Evolutionary conservation across 2,113 vertebrate genomes (phyloP).

Genomic region (Heterotilapia buettikoferi): DNA sequence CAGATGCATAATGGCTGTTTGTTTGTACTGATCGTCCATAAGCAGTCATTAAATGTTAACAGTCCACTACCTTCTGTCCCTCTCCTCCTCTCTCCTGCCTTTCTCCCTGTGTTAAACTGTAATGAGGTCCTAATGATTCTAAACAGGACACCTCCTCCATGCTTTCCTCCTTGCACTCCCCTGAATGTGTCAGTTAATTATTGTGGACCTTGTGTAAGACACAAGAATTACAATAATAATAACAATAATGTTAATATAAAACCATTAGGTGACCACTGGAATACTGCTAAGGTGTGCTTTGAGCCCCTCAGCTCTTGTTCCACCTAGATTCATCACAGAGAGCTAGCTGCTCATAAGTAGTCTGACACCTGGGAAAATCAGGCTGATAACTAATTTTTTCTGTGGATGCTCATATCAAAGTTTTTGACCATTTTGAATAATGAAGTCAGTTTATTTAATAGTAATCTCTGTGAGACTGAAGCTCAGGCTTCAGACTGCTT

Average conservation of each 20-base stretch:
- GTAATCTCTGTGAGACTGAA: background rate
- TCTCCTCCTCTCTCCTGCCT: background rate
- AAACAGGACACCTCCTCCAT: background rate
- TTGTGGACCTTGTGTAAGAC: background rate
- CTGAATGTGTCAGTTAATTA: slow-evolving; percentile 6
- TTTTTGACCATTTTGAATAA: background rate
- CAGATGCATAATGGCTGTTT: slow-evolving; percentile 26
- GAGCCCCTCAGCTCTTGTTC: background rate
- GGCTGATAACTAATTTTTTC: background rate
- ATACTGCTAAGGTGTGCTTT: background rate
- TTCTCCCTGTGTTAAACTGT: background rate
- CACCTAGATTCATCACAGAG: background rate
- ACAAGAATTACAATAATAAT: background rate
- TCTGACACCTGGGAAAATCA: background rate
- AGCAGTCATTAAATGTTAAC: slow-evolving; percentile 56
- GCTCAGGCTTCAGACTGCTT: background rate
- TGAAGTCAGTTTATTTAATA: background rate
- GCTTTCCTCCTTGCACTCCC: background rate
- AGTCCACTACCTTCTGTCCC: slow-evolving; percentile 33
- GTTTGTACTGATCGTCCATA: slow-evolving; percentile 31
- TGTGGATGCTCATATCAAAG: background rate
- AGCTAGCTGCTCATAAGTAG: background rate
- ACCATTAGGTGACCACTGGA: background rate
- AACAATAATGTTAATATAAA: background rate
- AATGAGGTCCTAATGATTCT: slow-evolving; percentile 53